Evolutionary conservation across 2,888 invertebrate genomes (phyloP).

Genomic region (Synergus gifuensis): DNA sequence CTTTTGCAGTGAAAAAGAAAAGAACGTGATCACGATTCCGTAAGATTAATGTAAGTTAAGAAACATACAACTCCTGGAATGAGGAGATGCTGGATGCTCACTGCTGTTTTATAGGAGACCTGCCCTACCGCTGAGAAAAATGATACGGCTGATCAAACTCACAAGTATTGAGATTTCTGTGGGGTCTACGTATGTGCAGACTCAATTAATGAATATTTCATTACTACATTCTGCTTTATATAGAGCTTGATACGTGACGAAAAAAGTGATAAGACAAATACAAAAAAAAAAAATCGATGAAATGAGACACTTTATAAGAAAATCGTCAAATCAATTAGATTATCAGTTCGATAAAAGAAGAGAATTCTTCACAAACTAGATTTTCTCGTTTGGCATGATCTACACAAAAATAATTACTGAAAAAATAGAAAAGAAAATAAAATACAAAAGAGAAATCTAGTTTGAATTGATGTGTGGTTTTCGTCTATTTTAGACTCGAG

Average conservation of each 20-base stretch:
- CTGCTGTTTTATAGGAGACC: slow-evolving; percentile 66
- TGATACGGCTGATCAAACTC: slow-evolving; percentile 45
- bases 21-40: background rate
- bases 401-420: background rate
- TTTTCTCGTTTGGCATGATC: background rate
- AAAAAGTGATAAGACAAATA: slow-evolving; percentile 21
- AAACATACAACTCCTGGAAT: slow-evolving; percentile 55
- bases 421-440: background rate
- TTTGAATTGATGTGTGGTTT: slow-evolving; percentile 32
- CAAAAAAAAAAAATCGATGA: background rate
- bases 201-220: slow-evolving; percentile 38
- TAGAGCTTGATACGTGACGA: slow-evolving; percentile 30
- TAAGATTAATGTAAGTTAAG: slow-evolving; percentile 3
- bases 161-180: slow-evolving; percentile 15
- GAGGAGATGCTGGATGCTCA: slow-evolving; percentile 66
- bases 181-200: slow-evolving; percentile 33
- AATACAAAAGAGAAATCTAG: slow-evolving; percentile 18
- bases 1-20: background rate
- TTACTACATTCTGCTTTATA: slow-evolving; percentile 21
- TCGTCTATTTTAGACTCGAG: slow-evolving; percentile 1
- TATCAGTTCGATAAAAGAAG: background rate
- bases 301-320: slow-evolving; percentile 6
- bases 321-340: background rate
- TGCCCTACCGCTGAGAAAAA: slow-evolving; percentile 64
- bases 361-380: background rate